Evolutionary conservation across 2,888 invertebrate species (phyloP).

Genomic region (Pollenia griseotomentosa): DNA sequence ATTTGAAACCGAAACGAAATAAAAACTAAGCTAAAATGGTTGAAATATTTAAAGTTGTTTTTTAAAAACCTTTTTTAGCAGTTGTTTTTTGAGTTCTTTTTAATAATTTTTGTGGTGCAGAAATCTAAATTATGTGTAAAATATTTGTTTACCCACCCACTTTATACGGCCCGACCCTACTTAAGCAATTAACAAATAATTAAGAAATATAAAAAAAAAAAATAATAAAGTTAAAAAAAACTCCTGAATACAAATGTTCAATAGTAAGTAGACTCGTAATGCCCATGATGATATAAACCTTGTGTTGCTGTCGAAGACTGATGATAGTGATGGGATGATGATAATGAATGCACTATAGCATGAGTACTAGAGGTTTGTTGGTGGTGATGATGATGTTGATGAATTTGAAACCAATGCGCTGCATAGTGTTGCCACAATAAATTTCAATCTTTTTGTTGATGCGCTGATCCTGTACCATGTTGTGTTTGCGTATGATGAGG

Average conservation of each 20-base stretch:
- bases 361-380: slow-evolving; percentile 52
- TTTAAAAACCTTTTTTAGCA: slow-evolving; percentile 5
- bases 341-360: slow-evolving; percentile 71
- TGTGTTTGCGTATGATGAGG: slow-evolving; percentile 75
- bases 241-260: slow-evolving; percentile 70
- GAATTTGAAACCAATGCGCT: slow-evolving; percentile 81
- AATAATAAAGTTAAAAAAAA: slow-evolving; percentile 21
- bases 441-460: slow-evolving; percentile 82
- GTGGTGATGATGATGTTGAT: slow-evolving; percentile 70
- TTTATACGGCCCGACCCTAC: slow-evolving; percentile 27
- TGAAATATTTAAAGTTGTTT: neutral
- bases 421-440: slow-evolving; percentile 80
- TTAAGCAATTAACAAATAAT: slow-evolving; percentile 50
- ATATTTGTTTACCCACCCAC: slow-evolving; percentile 24
- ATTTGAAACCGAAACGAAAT: slow-evolving; percentile 35
- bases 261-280: slow-evolving; percentile 71
- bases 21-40: slow-evolving; percentile 21
- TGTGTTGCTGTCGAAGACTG: slow-evolving; percentile 39
- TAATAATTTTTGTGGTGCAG: neutral
- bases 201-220: slow-evolving; percentile 34
- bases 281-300: slow-evolving; percentile 62
- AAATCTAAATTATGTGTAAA: neutral
- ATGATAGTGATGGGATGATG: slow-evolving; percentile 72
- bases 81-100: neutral
- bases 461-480: slow-evolving; percentile 71